Percentiles rank a stretch among this genome's conserved stretches.
Conservation (phyloP, 53 echinoderm and acorn worm species). For the Henricia sp. region DNA sequence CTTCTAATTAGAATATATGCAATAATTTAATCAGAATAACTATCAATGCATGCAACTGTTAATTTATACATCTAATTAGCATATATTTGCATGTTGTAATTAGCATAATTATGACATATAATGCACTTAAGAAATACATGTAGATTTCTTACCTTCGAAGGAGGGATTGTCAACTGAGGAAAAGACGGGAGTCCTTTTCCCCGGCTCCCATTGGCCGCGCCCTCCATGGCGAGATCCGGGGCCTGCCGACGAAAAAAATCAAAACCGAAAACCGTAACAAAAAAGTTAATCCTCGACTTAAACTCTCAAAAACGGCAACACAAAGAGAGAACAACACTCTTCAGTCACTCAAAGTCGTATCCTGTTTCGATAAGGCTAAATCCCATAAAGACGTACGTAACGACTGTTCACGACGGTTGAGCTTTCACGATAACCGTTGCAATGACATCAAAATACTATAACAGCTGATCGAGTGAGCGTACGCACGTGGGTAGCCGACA, state of each 20-base stretch:
- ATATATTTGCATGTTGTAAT: no score
- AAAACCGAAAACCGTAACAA: constrained; percentile 4
- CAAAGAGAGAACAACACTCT: not conserved
- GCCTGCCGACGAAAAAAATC: constrained; percentile 9
- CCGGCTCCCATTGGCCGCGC: constrained; percentile 38
- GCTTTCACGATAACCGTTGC: constrained; percentile 4
- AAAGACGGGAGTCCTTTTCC: constrained; percentile 30
- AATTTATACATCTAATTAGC: no score
- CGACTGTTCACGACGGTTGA: not conserved
- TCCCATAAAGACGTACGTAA: no score
- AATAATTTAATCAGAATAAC: no score
- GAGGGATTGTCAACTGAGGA: constrained; percentile 32
- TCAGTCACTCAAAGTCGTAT: no score
- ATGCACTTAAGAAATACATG: no score
- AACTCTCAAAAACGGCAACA: no score
- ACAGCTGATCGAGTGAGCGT: constrained; percentile 31
- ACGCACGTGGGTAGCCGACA: constrained; percentile 35
- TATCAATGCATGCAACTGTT: no score
- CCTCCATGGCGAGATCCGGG: constrained; percentile 32
- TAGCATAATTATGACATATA: no score
- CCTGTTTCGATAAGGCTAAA: no score
- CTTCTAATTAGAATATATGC: no score
- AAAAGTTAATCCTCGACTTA: not conserved
- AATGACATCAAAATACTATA: not conserved
- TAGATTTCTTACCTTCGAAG: constrained; percentile 38